phyloP scores from a whole-genome alignment of 1,140 invertebrate genomes.

The Saxidomus purpurata region DNA sequence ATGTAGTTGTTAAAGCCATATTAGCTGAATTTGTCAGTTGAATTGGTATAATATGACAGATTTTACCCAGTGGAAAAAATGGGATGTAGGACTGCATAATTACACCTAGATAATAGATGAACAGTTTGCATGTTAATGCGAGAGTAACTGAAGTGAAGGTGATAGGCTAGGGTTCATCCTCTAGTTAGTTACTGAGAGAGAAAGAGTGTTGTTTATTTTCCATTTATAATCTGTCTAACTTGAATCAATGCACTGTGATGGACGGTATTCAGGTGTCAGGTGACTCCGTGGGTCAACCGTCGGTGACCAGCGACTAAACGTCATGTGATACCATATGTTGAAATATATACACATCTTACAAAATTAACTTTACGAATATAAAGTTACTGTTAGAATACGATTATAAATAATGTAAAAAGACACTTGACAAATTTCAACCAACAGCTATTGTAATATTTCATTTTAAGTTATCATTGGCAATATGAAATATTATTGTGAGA shows the following conservation, averaged over 20 bases:
- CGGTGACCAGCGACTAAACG: constrained; percentile 35
- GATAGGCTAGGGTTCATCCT: not conserved
- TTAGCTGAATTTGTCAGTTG: too few species aligned
- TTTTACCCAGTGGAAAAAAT: too few species aligned
- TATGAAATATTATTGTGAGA: too few species aligned
- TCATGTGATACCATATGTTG: constrained; percentile 15
- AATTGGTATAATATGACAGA: too few species aligned
- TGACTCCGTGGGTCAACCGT: constrained; percentile 30
- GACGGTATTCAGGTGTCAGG: constrained; percentile 44
- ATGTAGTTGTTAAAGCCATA: too few species aligned
- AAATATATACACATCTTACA: constrained; percentile 9
- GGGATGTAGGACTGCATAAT: too few species aligned
- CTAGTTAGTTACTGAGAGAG: not conserved
- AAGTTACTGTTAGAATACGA: not conserved
- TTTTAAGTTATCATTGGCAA: too few species aligned
- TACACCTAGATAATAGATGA: not conserved
- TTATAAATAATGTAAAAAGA: not conserved
- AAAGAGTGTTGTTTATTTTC: constrained; percentile 47
- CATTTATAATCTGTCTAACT: constrained; percentile 55
- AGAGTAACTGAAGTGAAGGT: not conserved
- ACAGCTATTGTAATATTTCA: constrained; percentile 24
- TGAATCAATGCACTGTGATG: constrained; percentile 37
- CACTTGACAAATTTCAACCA: not conserved
- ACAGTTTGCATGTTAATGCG: not conserved
- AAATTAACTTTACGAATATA: not conserved